These are phyloP conservation scores for Brachionus rotundiformis DNA, from an alignment of 1,140 invertebrate species.

Conservation along the genomic window DNA sequence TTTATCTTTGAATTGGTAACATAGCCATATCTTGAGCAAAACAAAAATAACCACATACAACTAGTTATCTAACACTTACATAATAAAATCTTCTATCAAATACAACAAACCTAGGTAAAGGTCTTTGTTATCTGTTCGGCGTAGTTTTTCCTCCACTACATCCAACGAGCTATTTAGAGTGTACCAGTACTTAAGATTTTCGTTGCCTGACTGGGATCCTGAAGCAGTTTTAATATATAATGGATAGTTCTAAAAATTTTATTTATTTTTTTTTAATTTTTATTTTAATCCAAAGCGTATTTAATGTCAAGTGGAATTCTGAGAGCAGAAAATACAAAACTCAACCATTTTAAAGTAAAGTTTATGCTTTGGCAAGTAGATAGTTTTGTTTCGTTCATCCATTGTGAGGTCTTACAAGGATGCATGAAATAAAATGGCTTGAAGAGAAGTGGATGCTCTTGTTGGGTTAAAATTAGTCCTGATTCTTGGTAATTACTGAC, in stretches of 20 bases:
- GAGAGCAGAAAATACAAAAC: conserved; percentile 23
- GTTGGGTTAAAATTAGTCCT: neutral
- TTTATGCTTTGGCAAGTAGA: neutral
- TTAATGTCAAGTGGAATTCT: conserved; percentile 14
- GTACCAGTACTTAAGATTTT: conserved; percentile 81
- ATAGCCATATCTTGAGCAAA: conserved; percentile 80
- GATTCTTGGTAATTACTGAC: neutral
- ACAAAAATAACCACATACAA: conserved; percentile 52
- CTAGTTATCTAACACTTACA: conserved; percentile 69
- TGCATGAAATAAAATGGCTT: conserved; percentile 61
- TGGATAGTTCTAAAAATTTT: conserved; percentile 50
- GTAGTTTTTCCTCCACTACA: conserved; percentile 87
- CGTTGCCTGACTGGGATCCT: neutral
- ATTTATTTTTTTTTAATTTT: neutral
- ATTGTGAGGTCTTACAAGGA: conserved; percentile 60
- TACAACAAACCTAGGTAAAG: conserved; percentile 86
- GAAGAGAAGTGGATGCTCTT: conserved; percentile 60
- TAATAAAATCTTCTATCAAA: conserved; percentile 93
- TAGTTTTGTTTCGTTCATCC: conserved; percentile 56
- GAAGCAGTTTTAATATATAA: conserved; percentile 8
- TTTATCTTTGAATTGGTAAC: conserved; percentile 96
- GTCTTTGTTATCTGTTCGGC: conserved; percentile 71
- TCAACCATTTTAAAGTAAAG: conserved; percentile 49
- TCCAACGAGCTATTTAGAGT: conserved; percentile 89
- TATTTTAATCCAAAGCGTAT: conserved; percentile 31